Conservation (phyloP, 2,113 vertebrate species). For the Lampris megalopsis region DNA sequence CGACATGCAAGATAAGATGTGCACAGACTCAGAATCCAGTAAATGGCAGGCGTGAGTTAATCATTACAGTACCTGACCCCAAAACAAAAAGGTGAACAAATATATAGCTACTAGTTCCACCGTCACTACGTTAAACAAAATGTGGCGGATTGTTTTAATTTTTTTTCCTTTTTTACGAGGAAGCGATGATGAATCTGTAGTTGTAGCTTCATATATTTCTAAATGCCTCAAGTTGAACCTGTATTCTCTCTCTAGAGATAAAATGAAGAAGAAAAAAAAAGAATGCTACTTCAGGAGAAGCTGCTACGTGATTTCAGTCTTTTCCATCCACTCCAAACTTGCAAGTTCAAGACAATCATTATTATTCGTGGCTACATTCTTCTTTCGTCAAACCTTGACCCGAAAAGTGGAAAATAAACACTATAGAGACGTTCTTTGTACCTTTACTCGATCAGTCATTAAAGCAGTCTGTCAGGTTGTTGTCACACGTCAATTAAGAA, state of each 20-base stretch:
- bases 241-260: background rate
- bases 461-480: background rate
- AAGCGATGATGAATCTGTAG: background rate
- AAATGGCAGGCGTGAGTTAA: conserved; percentile 43
- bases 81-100: background rate
- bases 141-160: background rate
- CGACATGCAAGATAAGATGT: conserved; percentile 72
- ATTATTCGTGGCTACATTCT: background rate
- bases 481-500: background rate
- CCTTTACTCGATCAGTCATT: background rate
- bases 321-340: conserved; percentile 12
- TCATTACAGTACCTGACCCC: conserved; percentile 24
- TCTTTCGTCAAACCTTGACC: background rate
- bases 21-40: conserved; percentile 49
- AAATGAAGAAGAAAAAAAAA: background rate
- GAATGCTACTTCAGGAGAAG: conserved; percentile 10
- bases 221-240: background rate
- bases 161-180: background rate
- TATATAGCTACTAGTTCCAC: conserved; percentile 17
- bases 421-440: background rate
- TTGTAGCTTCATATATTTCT: background rate
- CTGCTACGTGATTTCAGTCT: conserved; percentile 45
- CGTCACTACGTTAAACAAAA: background rate
- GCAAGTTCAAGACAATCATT: conserved; percentile 14
- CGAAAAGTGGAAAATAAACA: background rate